Percentiles rank a stretch among this genome's conserved stretches.
Evolutionary conservation across 2,113 vertebrate genomes (phyloP).

Genomic region (Ciconia boyciana): DNA sequence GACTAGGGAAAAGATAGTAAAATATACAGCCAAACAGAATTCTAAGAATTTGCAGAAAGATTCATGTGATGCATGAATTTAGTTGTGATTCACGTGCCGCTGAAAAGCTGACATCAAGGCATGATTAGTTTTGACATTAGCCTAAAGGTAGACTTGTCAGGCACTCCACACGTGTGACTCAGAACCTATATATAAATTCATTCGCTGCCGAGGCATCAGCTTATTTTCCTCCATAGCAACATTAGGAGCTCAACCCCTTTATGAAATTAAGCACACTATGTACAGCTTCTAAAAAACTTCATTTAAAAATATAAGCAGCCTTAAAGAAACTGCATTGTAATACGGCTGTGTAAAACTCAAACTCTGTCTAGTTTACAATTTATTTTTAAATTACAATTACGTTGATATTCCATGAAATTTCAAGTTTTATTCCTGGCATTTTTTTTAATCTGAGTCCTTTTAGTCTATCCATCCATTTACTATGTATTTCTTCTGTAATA

Average conservation of each 20-base stretch:
- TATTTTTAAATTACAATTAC: neutral
- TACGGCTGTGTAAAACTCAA: too few species aligned
- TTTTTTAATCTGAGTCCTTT: neutral
- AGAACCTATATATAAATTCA: neutral
- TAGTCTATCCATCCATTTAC: neutral
- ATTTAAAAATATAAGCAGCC: neutral
- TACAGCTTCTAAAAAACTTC: neutral
- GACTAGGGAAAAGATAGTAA: neutral
- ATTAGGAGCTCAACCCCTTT: neutral
- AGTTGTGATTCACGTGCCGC: neutral
- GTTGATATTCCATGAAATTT: neutral
- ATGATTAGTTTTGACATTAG: neutral
- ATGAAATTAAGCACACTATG: neutral
- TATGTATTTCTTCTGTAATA: neutral
- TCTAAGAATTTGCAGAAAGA: neutral
- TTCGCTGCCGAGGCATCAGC: neutral
- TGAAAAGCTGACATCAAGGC: neutral
- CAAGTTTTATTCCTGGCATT: neutral
- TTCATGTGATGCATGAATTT: neutral
- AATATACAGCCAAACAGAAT: neutral
- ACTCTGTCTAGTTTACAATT: neutral
- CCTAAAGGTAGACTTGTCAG: neutral
- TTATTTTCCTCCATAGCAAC: conserved; percentile 27
- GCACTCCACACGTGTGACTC: conserved; percentile 15
- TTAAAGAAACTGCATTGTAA: neutral